Percentiles rank a stretch among this genome's conserved stretches.
Evolutionary conservation across 2,888 invertebrate genomes (phyloP).

Genomic region (Archips xylosteana): DNA sequence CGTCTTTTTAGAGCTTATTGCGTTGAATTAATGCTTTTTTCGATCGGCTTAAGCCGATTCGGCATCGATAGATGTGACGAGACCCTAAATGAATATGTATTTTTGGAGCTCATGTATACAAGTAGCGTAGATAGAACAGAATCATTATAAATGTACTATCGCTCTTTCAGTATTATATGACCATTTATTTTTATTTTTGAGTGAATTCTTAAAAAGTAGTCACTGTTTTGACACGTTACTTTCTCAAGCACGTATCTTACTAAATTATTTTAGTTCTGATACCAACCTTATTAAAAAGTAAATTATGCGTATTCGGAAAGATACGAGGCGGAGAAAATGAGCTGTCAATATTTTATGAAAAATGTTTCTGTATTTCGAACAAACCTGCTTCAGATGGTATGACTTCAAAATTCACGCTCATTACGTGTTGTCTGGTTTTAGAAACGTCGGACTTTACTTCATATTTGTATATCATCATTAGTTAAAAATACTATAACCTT

Average conservation of each 20-base stretch:
- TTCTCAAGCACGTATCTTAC: no score
- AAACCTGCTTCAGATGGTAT: conserved; percentile 10
- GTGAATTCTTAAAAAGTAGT: no score
- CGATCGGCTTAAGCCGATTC: no score
- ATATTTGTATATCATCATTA: no score
- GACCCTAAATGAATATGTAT: neutral
- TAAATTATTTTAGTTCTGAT: no score
- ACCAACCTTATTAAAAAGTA: no score
- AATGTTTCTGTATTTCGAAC: neutral
- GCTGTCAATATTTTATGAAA: neutral
- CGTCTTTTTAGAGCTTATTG: no score
- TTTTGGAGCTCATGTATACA: neutral
- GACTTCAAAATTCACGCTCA: neutral
- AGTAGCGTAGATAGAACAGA: neutral
- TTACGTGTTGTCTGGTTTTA: neutral
- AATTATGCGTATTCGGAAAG: neutral
- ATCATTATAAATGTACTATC: neutral
- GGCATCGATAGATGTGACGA: no score
- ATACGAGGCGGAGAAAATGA: neutral
- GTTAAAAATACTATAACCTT: no score
- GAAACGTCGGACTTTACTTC: neutral
- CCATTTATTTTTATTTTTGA: no score
- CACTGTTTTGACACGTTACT: no score
- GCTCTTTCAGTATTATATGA: neutral
- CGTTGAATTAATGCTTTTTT: no score